Evolutionary conservation across 2,113 vertebrate species (phyloP).

Genomic region (Myrmophylax atrothorax): DNA sequence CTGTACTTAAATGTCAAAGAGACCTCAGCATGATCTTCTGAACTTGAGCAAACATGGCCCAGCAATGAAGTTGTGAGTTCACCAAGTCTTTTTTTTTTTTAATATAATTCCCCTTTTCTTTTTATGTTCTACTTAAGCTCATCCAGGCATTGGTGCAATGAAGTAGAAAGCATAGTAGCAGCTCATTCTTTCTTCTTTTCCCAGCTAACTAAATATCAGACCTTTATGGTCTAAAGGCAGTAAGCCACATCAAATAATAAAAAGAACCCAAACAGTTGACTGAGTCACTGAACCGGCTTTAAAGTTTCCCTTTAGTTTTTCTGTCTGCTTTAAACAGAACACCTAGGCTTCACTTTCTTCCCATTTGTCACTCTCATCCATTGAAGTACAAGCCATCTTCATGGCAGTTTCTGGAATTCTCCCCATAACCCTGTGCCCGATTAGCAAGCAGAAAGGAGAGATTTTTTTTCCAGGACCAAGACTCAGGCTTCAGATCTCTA

Average conservation of each 20-base stretch:
- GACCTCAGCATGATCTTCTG: not conserved
- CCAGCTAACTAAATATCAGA: not conserved
- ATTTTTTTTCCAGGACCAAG: not conserved
- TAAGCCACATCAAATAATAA: not conserved
- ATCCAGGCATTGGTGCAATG: not conserved
- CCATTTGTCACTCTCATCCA: not conserved
- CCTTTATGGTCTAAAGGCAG: not conserved
- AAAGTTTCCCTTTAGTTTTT: not conserved
- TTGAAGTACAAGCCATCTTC: not conserved
- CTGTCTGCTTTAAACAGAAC: not conserved
- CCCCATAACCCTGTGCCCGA: not conserved
- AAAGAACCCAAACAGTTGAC: not conserved
- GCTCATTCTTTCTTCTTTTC: not conserved
- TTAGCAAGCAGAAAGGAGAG: not conserved
- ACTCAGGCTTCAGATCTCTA: not conserved
- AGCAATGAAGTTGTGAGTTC: not conserved
- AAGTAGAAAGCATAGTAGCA: not conserved
- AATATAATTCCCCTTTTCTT: not conserved
- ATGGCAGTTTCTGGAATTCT: not conserved
- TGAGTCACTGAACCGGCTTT: not conserved
- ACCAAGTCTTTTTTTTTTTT: not conserved
- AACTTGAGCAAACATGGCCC: not conserved
- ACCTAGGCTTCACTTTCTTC: not conserved
- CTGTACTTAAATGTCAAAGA: not conserved
- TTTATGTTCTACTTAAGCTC: not conserved